Evolutionary conservation across 2,797 vertebrate species (phyloP), one percentile per base, ranked within the genome.

Genomic region (Mycteria americana): DNA sequence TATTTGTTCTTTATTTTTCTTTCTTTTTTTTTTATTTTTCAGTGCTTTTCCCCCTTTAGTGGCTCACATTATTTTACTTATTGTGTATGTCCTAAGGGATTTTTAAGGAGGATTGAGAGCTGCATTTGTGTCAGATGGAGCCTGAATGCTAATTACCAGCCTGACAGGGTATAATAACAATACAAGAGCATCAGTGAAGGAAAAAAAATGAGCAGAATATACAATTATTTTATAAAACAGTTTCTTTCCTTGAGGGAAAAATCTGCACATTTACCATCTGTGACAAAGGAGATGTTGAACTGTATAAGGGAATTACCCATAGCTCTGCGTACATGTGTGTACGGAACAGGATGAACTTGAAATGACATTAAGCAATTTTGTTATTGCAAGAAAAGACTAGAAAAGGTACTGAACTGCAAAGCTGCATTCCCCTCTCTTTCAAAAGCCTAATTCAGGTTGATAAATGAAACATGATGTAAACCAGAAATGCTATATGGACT

Each of bases 171-270:
- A 87, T 97, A 98, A 97, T 97, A 97, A 97, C 90, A 95, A 93
- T 79, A 97, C 75, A 97, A 96, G 97, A 94, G 89, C 93, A 97
- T 97, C 88, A 96, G 62, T 67, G 75, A 97, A 94, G 88, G 78
- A 35, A 90, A 93, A 88, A 96, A 97, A 96, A 95, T 50, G 75
- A 97, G 85, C 70, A 96, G 96, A 98, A 97, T 98, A 95, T 97
- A 92, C 96, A 97, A 96, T 98, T 98, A 96, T 97, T 97, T 98
- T 96, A 96, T 97, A 97, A 97, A 98, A 97, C 89, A 76, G 46
- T 97, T 98, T 97, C 78, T 96, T 97, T 96, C 94, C 97, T 97
- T 97, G 89, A 95, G 96, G 97, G 96, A 96, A 92, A 98, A 97
- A 96, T 97, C 92, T 96, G 90, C 92, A 94, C 94, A 95, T 97